Percentiles rank a stretch among this genome's conserved stretches.
Conservation (phyloP, 2,888 invertebrate genomes). For the Pycnomerus fuliginosus region DNA sequence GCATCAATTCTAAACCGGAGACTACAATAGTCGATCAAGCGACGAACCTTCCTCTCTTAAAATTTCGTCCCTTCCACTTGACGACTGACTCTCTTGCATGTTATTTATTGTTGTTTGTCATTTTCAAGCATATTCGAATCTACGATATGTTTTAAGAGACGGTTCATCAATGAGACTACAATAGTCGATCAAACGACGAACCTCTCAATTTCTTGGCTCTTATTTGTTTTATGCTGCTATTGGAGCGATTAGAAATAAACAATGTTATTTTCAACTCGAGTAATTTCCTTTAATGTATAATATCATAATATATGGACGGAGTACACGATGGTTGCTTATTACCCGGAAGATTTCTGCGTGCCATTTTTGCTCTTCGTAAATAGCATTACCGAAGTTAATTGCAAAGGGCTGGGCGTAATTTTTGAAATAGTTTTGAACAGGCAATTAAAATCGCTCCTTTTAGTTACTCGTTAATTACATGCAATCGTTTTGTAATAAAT, state of each 20-base stretch:
- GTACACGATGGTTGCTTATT: conserved; percentile 24
- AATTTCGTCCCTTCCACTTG: no score
- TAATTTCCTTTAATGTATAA: conserved; percentile 36
- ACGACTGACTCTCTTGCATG: no score
- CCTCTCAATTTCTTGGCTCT: no score
- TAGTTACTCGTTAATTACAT: conserved; percentile 11
- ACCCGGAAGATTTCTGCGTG: conserved; percentile 35
- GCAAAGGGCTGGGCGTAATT: conserved; percentile 36
- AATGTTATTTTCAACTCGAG: conserved; percentile 21
- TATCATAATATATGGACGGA: conserved; percentile 33
- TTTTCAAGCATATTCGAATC: no score
- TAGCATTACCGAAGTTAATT: conserved; percentile 35
- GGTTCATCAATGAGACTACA: no score
- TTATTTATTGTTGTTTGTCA: no score
- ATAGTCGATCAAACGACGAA: no score
- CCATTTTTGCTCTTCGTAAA: conserved; percentile 26
- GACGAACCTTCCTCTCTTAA: no score
- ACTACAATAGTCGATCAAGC: no score
- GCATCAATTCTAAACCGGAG: no score
- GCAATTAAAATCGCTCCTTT: conserved; percentile 15
- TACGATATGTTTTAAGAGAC: no score
- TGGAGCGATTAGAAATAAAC: conserved; percentile 16
- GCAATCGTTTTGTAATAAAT: conserved; percentile 12
- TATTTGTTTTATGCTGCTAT: no score
- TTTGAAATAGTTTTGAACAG: conserved; percentile 24